Evolutionary conservation across 2,888 invertebrate species (phyloP).

Genomic region (Lithodes maja): DNA sequence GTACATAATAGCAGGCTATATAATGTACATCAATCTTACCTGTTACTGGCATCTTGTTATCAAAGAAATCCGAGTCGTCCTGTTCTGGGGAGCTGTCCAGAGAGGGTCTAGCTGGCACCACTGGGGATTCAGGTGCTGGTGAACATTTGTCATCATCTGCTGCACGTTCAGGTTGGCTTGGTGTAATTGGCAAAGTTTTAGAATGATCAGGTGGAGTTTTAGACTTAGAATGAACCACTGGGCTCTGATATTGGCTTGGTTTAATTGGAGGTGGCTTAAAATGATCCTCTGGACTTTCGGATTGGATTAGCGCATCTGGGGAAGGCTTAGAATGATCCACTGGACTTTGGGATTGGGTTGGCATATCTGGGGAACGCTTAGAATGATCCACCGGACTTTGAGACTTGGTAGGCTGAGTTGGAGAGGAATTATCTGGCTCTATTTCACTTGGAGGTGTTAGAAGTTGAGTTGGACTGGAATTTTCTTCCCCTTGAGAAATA

Average conservation of each 20-base stretch:
- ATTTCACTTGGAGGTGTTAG: background rate
- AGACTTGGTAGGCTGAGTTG: background rate
- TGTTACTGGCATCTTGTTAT: conserved; percentile 31
- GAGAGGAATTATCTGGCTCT: background rate
- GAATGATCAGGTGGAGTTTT: background rate
- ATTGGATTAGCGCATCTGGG: background rate
- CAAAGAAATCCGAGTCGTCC: conserved; percentile 54
- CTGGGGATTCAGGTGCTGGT: too few relatives aligned
- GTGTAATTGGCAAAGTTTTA: background rate
- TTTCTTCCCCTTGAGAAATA: too few relatives aligned
- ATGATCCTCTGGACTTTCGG: background rate
- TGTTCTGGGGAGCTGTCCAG: background rate
- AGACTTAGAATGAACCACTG: background rate
- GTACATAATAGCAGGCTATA: too few relatives aligned
- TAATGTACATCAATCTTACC: background rate
- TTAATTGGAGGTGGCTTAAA: background rate
- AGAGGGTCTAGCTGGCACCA: too few relatives aligned
- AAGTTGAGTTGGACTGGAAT: too few relatives aligned
- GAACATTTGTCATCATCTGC: too few relatives aligned
- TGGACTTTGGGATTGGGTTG: background rate
- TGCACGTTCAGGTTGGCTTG: too few relatives aligned
- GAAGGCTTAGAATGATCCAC: background rate
- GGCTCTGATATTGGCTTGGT: background rate
- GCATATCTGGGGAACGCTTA: background rate
- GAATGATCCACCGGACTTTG: background rate